phyloP scores from a whole-genome alignment of 2,888 invertebrate species.

The Crioceris asparagi region DNA sequence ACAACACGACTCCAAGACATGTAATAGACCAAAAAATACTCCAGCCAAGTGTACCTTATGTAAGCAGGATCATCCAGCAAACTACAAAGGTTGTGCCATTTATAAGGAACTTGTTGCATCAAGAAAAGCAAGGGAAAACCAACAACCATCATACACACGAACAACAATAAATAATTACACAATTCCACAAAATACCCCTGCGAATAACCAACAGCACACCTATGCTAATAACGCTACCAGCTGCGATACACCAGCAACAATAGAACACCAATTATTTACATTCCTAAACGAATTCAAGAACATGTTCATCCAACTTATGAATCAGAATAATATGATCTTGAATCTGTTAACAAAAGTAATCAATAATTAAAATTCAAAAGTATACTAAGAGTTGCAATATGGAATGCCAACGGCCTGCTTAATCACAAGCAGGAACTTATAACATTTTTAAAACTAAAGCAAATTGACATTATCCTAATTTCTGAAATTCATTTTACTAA shows the following conservation, averaged over 20 bases:
- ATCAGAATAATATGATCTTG: constrained; percentile 8
- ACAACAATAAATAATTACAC: too few species aligned
- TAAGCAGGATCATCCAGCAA: constrained; percentile 5
- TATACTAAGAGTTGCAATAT: constrained; percentile 2
- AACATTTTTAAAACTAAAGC: background rate
- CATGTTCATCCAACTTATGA: constrained; percentile 7
- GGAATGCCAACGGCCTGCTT: constrained; percentile 10
- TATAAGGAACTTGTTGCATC: constrained; percentile 6
- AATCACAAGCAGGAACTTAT: constrained; percentile 3
- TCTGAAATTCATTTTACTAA: constrained; percentile 15
- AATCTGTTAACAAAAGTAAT: constrained; percentile 6
- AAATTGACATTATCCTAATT: constrained; percentile 14
- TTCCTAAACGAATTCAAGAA: constrained; percentile 8
- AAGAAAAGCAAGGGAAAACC: background rate
- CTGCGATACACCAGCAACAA: background rate
- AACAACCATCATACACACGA: too few species aligned
- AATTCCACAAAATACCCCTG: background rate
- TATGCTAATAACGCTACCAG: background rate
- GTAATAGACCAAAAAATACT: constrained; percentile 3
- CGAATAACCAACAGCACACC: background rate
- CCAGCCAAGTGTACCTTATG: constrained; percentile 7
- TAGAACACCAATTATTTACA: background rate
- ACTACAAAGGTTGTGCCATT: constrained; percentile 8
- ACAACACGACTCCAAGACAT: constrained; percentile 4
- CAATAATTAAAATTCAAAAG: background rate